Conservation (phyloP, 1,140 invertebrate species). For the Rhysida immarginata region DNA sequence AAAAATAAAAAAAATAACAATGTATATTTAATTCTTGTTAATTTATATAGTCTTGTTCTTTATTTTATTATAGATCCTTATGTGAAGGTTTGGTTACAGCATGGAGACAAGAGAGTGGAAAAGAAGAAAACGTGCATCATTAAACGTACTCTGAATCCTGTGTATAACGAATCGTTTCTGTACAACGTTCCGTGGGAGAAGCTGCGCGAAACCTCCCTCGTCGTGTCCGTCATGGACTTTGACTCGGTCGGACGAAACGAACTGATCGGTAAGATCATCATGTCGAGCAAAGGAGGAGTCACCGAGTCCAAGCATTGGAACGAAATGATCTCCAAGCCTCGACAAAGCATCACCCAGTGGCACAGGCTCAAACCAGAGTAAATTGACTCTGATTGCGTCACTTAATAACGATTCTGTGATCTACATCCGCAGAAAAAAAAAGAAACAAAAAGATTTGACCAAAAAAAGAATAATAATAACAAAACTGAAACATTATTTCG, state of each 20-base stretch:
- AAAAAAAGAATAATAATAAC: too few relatives aligned
- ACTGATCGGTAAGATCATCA: slow-evolving; percentile 70
- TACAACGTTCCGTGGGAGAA: slow-evolving; percentile 91
- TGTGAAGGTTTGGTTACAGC: slow-evolving; percentile 90
- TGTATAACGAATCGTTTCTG: slow-evolving; percentile 85
- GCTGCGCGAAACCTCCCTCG: slow-evolving; percentile 75
- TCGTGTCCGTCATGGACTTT: slow-evolving; percentile 88
- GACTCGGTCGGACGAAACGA: slow-evolving; percentile 88
- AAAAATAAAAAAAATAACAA: too few relatives aligned
- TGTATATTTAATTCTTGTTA: too few relatives aligned
- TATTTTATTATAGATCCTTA: slow-evolving; percentile 66
- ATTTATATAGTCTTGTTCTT: neutral
- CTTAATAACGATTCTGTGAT: too few relatives aligned
- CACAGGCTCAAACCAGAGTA: slow-evolving; percentile 40
- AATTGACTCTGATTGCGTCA: too few relatives aligned
- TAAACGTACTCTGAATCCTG: slow-evolving; percentile 78
- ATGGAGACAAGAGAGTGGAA: slow-evolving; percentile 82
- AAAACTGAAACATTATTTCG: too few relatives aligned
- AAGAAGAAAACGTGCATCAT: slow-evolving; percentile 92
- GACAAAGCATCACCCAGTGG: slow-evolving; percentile 84
- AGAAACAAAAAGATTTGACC: neutral
- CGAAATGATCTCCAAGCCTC: slow-evolving; percentile 88
- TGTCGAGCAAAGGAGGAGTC: slow-evolving; percentile 61
- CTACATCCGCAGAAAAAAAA: too few relatives aligned
- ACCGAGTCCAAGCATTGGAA: slow-evolving; percentile 88